Conservation (phyloP, 2,888 invertebrate genomes). For the Serrognathus titanus region DNA sequence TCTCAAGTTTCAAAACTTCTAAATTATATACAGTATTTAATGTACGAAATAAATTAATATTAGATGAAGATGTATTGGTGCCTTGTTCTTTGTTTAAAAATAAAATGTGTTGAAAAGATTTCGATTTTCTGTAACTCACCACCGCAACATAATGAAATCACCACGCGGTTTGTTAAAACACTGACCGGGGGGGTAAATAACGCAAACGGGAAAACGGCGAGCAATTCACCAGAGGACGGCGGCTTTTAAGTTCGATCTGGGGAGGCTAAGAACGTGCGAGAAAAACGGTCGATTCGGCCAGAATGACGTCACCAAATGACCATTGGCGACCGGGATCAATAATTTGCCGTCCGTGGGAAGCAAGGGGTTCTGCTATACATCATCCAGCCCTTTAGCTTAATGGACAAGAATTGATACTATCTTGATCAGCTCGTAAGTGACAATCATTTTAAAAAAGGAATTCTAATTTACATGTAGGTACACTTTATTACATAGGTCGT, state of each 20-base stretch:
- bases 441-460: background rate
- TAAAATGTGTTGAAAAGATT: too few species aligned
- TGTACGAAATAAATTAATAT: too few species aligned
- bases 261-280: slow-evolving; percentile 21
- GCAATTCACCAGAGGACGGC: background rate
- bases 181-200: too few species aligned
- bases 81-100: too few species aligned
- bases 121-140: too few species aligned
- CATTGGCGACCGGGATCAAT: slow-evolving; percentile 43
- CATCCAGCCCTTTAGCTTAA: background rate
- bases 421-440: background rate
- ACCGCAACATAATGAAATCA: too few species aligned
- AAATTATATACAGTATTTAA: too few species aligned
- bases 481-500: too few species aligned
- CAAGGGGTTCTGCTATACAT: slow-evolving; percentile 3
- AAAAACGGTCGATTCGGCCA: slow-evolving; percentile 44
- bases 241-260: slow-evolving; percentile 20
- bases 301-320: slow-evolving; percentile 46
- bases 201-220: background rate
- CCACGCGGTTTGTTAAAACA: too few species aligned
- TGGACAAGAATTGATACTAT: background rate
- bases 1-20: too few species aligned
- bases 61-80: too few species aligned
- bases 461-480: too few species aligned
- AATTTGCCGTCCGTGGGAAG: slow-evolving; percentile 35